A percentile compares a stretch with the other conserved stretches of the same genome.
phyloP scores from a whole-genome alignment of 1,140 invertebrate species.

The Brachionus rubens region DNA sequence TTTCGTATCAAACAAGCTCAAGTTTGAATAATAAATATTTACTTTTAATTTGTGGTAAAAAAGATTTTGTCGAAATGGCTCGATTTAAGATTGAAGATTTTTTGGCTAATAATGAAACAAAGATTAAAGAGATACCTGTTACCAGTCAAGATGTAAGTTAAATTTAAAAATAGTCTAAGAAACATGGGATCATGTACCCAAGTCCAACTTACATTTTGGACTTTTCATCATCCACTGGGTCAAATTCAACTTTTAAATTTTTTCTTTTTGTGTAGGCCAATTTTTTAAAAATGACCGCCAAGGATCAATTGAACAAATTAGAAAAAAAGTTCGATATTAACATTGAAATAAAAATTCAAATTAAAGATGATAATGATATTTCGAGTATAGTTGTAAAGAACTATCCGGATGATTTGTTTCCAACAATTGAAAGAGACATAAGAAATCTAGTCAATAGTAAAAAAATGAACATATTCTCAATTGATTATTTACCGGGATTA shows the following conservation, averaged over 20 bases:
- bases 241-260: not conserved
- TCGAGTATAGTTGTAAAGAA: not conserved
- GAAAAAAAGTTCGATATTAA: not conserved
- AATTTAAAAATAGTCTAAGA: too few species aligned
- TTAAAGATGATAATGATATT: not conserved
- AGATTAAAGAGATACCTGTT: not conserved
- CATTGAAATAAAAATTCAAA: not conserved
- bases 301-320: not conserved
- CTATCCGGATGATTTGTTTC: not conserved
- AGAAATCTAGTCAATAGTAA: not conserved
- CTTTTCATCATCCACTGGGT: too few species aligned
- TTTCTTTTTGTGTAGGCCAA: not conserved
- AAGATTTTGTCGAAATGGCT: not conserved
- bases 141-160: not conserved
- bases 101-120: slow-evolving; percentile 5
- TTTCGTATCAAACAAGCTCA: not conserved
- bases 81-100: not conserved
- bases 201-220: too few species aligned
- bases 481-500: not conserved
- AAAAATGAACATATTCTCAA: not conserved
- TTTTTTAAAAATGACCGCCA: not conserved
- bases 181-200: too few species aligned
- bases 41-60: not conserved
- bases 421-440: not conserved
- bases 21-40: slow-evolving; percentile 11